Percentiles rank a stretch among this genome's conserved stretches.
These are phyloP conservation scores for Oriolus oriolus DNA, from an alignment of 2,113 vertebrate species.

Conservation along the genomic window DNA sequence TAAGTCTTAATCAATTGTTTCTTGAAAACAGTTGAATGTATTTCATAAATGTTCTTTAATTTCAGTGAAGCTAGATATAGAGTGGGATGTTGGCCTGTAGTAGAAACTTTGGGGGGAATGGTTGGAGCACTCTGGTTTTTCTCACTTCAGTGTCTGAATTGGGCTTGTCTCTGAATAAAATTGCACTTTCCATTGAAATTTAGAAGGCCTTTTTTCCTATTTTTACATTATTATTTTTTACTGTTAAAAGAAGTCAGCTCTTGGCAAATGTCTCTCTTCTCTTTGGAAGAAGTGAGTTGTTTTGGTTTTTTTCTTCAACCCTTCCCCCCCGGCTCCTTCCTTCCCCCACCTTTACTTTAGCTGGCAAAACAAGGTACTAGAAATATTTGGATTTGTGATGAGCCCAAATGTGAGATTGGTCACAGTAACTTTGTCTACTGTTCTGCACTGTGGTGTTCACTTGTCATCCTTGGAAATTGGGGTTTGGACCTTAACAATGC, in stretches of 20 bases:
- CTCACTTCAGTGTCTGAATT: background rate
- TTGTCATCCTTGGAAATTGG: background rate
- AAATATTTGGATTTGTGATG: background rate
- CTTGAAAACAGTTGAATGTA: background rate
- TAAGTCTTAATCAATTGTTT: background rate
- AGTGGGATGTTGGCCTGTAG: background rate
- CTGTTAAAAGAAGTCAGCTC: background rate
- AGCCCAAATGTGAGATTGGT: background rate
- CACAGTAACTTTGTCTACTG: background rate
- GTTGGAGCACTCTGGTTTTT: background rate
- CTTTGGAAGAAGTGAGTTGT: background rate
- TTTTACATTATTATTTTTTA: background rate
- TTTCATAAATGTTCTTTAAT: background rate
- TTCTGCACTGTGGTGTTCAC: conserved; percentile 29
- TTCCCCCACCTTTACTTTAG: background rate
- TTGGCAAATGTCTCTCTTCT: background rate
- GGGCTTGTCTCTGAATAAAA: background rate
- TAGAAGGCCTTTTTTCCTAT: background rate
- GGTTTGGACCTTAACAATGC: conserved; percentile 3
- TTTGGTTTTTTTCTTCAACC: no score
- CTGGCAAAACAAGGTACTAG: background rate
- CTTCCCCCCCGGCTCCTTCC: accelerated
- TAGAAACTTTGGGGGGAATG: background rate
- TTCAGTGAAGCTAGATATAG: background rate
- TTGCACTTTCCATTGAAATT: background rate